Evolutionary conservation across 2,113 vertebrate species (phyloP).

Genomic region (Passer montanus): DNA sequence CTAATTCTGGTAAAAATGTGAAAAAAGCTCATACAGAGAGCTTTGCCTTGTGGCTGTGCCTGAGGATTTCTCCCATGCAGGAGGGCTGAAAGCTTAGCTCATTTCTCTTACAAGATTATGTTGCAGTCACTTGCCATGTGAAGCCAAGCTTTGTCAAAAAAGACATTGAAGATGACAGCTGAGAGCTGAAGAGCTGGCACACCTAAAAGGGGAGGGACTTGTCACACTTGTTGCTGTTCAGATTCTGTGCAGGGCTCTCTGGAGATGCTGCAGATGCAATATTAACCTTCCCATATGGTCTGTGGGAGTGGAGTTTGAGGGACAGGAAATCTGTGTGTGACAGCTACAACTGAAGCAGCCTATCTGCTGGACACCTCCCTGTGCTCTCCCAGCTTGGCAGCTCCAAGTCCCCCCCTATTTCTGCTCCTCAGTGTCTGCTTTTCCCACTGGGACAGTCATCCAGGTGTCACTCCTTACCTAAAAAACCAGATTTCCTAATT

Average conservation of each 20-base stretch:
- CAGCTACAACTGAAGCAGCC: background rate
- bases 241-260: background rate
- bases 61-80: background rate
- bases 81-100: background rate
- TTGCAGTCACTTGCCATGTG: background rate
- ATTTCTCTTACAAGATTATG: background rate
- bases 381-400: background rate
- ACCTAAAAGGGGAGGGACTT: background rate
- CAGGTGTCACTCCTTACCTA: background rate
- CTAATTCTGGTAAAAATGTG: background rate
- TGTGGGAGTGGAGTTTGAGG: background rate
- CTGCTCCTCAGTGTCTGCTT: background rate
- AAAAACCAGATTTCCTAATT: background rate
- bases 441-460: background rate
- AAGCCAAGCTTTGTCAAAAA: background rate
- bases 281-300: fast-evolving
- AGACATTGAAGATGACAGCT: background rate
- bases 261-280: background rate
- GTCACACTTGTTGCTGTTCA: background rate
- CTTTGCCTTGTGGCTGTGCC: background rate
- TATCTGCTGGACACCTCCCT: background rate
- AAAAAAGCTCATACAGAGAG: background rate
- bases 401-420: background rate
- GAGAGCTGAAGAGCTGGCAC: background rate
- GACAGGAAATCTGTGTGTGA: background rate